Conservation (phyloP, 2,888 invertebrate species). For the Cephus rjabovi region DNA sequence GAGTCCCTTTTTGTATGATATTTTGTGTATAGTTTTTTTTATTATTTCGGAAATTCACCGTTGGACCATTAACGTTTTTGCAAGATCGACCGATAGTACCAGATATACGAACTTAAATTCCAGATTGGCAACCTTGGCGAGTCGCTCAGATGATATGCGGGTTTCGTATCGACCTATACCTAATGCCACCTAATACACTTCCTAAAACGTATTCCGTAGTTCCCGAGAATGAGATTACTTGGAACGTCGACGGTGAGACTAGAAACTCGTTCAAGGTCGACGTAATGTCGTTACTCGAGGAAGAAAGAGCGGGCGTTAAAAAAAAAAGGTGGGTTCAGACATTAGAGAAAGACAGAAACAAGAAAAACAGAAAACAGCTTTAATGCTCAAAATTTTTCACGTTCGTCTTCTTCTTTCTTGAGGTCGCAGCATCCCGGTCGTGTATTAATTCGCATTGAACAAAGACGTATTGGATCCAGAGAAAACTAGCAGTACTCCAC, state of each 20-base stretch:
- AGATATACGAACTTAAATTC: neutral
- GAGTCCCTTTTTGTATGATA: neutral
- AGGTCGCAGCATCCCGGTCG: neutral
- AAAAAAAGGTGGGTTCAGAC: neutral
- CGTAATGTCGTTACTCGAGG: neutral
- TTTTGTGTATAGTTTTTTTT: neutral
- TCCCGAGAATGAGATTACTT: neutral
- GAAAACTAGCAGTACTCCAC: too few relatives aligned
- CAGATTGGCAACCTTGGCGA: neutral
- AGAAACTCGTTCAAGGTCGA: neutral
- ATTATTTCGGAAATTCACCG: neutral
- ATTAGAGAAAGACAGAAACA: neutral
- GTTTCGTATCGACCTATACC: neutral
- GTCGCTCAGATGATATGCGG: neutral
- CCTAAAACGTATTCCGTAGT: neutral
- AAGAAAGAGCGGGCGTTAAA: neutral
- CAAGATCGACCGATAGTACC: neutral
- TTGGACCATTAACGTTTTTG: neutral
- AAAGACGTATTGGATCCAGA: neutral
- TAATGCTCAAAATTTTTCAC: neutral
- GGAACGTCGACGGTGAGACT: neutral
- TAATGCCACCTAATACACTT: neutral
- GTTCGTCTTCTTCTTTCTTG: neutral
- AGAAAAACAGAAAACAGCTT: neutral
- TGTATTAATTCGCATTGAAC: neutral